Evolutionary conservation across 2,888 invertebrate genomes (phyloP).

Genomic region (Pelosia muscerda): DNA sequence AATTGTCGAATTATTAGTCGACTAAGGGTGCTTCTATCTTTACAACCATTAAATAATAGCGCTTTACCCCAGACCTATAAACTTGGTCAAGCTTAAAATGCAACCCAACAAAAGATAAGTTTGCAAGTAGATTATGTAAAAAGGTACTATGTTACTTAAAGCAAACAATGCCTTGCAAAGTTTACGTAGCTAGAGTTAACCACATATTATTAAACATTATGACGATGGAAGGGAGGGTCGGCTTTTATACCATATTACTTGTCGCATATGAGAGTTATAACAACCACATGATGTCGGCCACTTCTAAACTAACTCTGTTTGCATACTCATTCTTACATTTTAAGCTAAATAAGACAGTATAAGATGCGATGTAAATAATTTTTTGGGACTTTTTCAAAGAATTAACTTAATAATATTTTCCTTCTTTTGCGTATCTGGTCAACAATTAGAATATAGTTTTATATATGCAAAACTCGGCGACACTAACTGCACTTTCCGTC

Average conservation of each 20-base stretch:
- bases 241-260: conserved; percentile 64
- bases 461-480: too few relatives aligned
- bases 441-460: too few relatives aligned
- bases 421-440: too few relatives aligned
- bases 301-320: conserved; percentile 38
- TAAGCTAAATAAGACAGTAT: conserved; percentile 13
- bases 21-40: not conserved
- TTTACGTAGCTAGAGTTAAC: conserved; percentile 62
- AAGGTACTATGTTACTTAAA: conserved; percentile 28
- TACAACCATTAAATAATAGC: not conserved
- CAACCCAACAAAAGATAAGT: not conserved
- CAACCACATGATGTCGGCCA: conserved; percentile 52
- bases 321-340: conserved; percentile 45
- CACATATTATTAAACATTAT: conserved; percentile 65
- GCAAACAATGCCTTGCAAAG: conserved; percentile 60
- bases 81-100: not conserved
- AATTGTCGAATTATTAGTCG: not conserved
- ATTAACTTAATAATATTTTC: too few relatives aligned
- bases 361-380: not conserved
- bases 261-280: conserved; percentile 64
- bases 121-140: conserved; percentile 23
- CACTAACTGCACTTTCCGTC: too few relatives aligned
- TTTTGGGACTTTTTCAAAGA: too few relatives aligned
- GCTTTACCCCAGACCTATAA: not conserved
- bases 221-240: conserved; percentile 61